Evolutionary conservation across 2,888 invertebrate species (phyloP).

Genomic region (Rhimphoctona megacephalus): DNA sequence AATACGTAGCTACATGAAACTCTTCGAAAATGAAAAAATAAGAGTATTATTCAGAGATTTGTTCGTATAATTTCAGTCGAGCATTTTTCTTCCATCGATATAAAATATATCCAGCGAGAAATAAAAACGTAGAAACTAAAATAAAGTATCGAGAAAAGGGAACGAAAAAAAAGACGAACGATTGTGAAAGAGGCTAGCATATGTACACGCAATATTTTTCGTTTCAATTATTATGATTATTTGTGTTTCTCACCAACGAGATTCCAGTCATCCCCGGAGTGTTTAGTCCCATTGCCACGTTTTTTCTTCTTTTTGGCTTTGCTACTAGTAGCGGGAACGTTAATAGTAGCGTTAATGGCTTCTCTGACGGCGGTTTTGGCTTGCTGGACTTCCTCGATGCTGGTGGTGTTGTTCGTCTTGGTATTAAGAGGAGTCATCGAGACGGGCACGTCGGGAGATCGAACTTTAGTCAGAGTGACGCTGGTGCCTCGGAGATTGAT

Average conservation of each 20-base stretch:
- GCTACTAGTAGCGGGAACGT: constrained; percentile 67
- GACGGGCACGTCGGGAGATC: constrained; percentile 66
- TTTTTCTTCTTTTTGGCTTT: constrained; percentile 84
- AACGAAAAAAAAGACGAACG: constrained; percentile 49
- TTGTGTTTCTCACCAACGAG: constrained; percentile 84
- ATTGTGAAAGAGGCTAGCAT: constrained; percentile 46
- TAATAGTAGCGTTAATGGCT: constrained; percentile 75
- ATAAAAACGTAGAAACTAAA: constrained; percentile 17
- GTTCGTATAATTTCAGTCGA: background rate
- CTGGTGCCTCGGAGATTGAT: constrained; percentile 83
- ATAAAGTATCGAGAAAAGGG: constrained; percentile 3
- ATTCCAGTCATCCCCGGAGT: constrained; percentile 84
- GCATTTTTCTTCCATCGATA: background rate
- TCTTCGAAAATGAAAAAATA: background rate
- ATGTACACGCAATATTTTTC: constrained; percentile 59
- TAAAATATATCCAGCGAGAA: constrained; percentile 15
- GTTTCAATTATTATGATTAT: constrained; percentile 69
- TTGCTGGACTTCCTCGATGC: constrained; percentile 70
- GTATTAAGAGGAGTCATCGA: constrained; percentile 64
- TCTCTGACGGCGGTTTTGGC: constrained; percentile 75
- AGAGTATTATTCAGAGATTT: background rate
- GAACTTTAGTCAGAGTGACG: constrained; percentile 83
- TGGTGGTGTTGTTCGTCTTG: constrained; percentile 59
- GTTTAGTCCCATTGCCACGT: constrained; percentile 80
- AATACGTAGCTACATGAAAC: background rate